A percentile compares a stretch with the other conserved stretches of the same genome.
These are phyloP conservation scores for Amphiprion clarkii DNA, from an alignment of 2,797 vertebrate species.

Conservation along the genomic window DNA sequence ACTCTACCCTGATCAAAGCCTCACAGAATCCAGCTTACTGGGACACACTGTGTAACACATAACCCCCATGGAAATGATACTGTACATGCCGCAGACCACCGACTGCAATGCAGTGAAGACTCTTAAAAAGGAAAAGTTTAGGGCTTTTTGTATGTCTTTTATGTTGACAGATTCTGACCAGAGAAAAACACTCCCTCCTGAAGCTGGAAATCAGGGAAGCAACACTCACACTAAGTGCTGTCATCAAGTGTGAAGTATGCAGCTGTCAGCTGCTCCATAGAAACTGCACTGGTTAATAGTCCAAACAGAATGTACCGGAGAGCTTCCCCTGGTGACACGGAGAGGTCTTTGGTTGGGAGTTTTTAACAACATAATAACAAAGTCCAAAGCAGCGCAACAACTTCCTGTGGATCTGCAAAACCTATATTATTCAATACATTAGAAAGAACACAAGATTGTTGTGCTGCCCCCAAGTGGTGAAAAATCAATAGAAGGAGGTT, in stretches of 20 bases:
- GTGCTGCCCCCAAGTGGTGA: conserved; percentile 9
- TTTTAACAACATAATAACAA: conserved; percentile 29
- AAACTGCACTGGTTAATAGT: conserved; percentile 36
- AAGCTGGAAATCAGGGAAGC: conserved; percentile 45
- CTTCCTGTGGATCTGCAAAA: neutral
- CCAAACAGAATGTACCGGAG: conserved; percentile 36
- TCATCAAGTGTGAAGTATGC: conserved; percentile 60
- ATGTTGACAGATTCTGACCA: conserved; percentile 15
- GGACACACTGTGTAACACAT: conserved; percentile 65
- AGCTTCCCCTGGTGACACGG: conserved; percentile 12
- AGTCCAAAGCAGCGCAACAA: neutral
- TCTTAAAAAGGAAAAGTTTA: conserved; percentile 27
- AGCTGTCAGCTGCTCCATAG: conserved; percentile 75
- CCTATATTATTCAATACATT: neutral
- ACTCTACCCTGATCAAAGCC: conserved; percentile 78
- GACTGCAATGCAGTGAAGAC: conserved; percentile 29
- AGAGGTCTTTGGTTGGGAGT: conserved; percentile 27
- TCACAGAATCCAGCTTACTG: conserved; percentile 76
- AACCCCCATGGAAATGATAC: conserved; percentile 62
- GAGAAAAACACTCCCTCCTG: neutral
- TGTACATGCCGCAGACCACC: conserved; percentile 50
- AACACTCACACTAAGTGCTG: conserved; percentile 53
- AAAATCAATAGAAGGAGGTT: neutral
- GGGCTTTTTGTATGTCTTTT: conserved; percentile 25
- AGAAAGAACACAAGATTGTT: conserved; percentile 6